Evolutionary conservation across 2,113 vertebrate genomes (phyloP), one percentile per base, ranked within the genome.

Genomic region (Melanostigma gelatinosum): DNA sequence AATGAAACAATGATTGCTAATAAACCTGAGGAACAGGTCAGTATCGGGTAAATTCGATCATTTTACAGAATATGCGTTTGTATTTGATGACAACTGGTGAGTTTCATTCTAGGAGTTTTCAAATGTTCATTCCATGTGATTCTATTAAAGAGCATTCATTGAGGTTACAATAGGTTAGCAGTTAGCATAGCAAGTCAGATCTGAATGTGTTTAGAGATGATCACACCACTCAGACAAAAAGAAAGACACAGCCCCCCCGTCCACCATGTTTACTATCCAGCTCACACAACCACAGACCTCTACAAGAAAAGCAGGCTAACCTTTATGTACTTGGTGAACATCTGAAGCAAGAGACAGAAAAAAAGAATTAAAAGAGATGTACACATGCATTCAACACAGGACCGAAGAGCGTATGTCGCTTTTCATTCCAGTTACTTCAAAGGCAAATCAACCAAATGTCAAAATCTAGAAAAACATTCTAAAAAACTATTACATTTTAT

Each of bases 261-360:
- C 1, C 4, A 77, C 76, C 73, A 93, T 71, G 82, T 87, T 65
- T 89, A 85, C 77, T 88, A 27, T 22, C 77, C 29, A 70, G 70
- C 29, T 87, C 85, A 88, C 54, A 85, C 89, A 89, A 61, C 0
- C 58, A 75, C 85, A 92, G 90, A 95, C 76, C 87, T 93, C 92
- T 93, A 91, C 87, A 92, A 94, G 90, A 96, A 93, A 95, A 90
- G 89, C 85, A 94, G 94, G 96, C 97, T 97, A 98, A 99, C 97
- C 98, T 99, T 99, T 95, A 99, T 96, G 96, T 99, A 99, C 94
- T 99, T 99, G 97, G 97, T 98, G 97, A 99, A 99, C 96, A 99
- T 99, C 98, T 99, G 97, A 99, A 94, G 97, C 96, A 86, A 94
- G 94, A 96, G 93, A 94, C 92, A 94, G 93, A 90, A 77, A 74